A percentile compares a stretch with the other conserved stretches of the same genome.
Evolutionary conservation across 2,113 vertebrate genomes (phyloP).

Genomic region (Irena cyanogastra): DNA sequence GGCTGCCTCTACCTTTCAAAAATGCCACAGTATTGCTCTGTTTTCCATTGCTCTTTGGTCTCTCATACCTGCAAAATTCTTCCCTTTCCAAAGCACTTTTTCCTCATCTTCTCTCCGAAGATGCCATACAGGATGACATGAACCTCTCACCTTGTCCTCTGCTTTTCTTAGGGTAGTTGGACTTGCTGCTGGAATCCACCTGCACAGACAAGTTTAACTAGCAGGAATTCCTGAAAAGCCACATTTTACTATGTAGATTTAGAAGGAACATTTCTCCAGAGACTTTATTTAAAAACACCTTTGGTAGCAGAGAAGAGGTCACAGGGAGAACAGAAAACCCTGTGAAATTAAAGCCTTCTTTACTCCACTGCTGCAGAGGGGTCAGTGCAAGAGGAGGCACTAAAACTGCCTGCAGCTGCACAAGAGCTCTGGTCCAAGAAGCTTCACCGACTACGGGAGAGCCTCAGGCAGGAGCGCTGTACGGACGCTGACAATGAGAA

Average conservation of each 20-base stretch:
- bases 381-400: background rate
- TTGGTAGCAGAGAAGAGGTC: background rate
- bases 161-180: background rate
- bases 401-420: background rate
- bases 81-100: background rate
- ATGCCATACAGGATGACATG: rapidly evolving
- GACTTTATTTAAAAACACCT: background rate
- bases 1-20: background rate
- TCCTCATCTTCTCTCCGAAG: background rate
- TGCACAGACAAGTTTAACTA: background rate
- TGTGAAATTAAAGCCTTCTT: background rate
- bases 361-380: background rate
- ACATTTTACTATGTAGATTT: background rate
- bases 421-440: background rate
- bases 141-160: background rate
- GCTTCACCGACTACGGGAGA: background rate
- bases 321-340: background rate
- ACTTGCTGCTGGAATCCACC: background rate
- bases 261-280: background rate
- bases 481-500: background rate
- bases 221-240: slow-evolving; percentile 1
- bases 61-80: background rate
- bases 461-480: background rate
- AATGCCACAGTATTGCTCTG: background rate
- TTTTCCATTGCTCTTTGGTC: background rate